Conservation (phyloP, 2,888 invertebrate species). For the Eupithecia dodoneata region DNA sequence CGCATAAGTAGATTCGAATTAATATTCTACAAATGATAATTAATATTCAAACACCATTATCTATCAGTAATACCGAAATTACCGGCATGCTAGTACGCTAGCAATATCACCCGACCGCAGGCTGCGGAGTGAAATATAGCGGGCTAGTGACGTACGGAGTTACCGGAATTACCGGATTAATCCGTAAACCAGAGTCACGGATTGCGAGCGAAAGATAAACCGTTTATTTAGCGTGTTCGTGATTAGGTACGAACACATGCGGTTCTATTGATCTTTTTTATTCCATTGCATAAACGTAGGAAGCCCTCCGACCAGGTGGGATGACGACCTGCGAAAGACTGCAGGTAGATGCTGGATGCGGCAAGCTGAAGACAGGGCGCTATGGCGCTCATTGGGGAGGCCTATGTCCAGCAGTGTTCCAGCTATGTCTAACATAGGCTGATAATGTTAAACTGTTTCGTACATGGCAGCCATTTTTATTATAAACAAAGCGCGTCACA, state of each 20-base stretch:
- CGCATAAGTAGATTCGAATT: background rate
- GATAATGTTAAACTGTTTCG: too few species aligned
- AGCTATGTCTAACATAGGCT: too few species aligned
- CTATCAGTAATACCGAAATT: conserved; percentile 33
- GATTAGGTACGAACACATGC: background rate
- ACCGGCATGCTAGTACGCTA: conserved; percentile 18
- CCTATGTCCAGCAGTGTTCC: too few species aligned
- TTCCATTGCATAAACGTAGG: background rate
- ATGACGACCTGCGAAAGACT: too few species aligned
- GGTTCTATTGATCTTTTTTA: background rate
- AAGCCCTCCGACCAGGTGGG: too few species aligned
- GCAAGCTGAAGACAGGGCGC: too few species aligned
- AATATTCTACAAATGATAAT: conserved; percentile 13
- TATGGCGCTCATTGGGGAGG: too few species aligned
- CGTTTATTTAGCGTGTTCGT: conserved; percentile 2
- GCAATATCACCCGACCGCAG: conserved; percentile 32
- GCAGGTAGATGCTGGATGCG: too few species aligned
- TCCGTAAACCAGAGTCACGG: conserved; percentile 4
- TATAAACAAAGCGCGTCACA: too few species aligned
- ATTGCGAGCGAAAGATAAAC: background rate
- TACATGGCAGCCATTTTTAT: too few species aligned
- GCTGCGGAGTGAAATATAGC: conserved; percentile 41
- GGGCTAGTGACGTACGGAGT: conserved; percentile 26
- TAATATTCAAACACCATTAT: conserved; percentile 32
- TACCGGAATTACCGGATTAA: conserved; percentile 13